These are phyloP conservation scores for Menura novaehollandiae DNA, from an alignment of 2,113 vertebrate species.

Conservation along the genomic window DNA sequence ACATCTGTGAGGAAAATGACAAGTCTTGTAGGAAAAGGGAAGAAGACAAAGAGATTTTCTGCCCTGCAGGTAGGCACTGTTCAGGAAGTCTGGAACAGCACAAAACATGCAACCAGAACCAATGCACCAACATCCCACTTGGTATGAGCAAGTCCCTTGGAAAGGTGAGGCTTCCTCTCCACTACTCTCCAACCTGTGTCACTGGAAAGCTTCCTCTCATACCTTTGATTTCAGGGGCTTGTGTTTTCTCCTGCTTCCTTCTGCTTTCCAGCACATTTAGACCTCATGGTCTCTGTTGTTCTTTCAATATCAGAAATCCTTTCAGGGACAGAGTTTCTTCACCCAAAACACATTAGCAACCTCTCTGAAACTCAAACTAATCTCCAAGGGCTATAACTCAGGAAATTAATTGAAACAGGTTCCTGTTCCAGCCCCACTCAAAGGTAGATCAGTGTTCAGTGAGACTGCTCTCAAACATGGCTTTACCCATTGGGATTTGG, in stretches of 20 bases:
- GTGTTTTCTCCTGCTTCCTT: background rate
- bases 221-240: background rate
- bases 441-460: accelerated
- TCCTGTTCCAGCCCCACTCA: background rate
- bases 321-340: background rate
- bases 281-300: background rate
- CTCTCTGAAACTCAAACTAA: background rate
- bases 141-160: background rate
- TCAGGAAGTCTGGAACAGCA: background rate
- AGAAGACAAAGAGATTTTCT: background rate
- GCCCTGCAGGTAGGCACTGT: background rate
- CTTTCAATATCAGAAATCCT: background rate
- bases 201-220: background rate
- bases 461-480: background rate
- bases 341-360: background rate
- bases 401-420: background rate
- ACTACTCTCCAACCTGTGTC: background rate
- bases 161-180: background rate
- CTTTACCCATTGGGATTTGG: background rate
- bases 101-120: background rate
- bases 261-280: background rate
- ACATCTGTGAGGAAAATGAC: background rate
- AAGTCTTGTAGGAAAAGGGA: background rate
- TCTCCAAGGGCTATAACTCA: background rate
- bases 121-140: background rate